Evolutionary conservation across 2,113 vertebrate species (phyloP).

Genomic region (Ahaetulla prasina): DNA sequence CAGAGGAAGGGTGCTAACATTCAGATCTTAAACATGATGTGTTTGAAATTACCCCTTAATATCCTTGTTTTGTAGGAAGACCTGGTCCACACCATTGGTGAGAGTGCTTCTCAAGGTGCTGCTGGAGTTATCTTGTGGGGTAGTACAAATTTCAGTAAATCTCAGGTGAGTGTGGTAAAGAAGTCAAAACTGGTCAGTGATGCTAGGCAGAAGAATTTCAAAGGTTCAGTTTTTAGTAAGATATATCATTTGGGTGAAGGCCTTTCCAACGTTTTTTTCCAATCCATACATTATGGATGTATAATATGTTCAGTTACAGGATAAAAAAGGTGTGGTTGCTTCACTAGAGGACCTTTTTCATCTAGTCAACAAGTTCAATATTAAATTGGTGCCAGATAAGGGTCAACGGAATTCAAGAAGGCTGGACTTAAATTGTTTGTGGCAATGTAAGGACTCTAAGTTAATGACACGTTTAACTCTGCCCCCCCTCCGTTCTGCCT

Average conservation of each 20-base stretch:
- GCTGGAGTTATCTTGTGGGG: conserved; percentile 74
- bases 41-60: not conserved
- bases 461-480: not conserved
- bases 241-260: not conserved
- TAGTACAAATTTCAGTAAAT: conserved; percentile 54
- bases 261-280: not conserved
- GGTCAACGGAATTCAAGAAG: not conserved
- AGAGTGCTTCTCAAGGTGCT: conserved; percentile 68
- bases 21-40: not conserved
- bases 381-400: not conserved
- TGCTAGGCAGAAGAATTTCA: not conserved
- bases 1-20: not conserved
- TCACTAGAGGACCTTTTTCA: not conserved
- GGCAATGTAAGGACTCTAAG: not conserved
- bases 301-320: not conserved
- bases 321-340: not conserved
- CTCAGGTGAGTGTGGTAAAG: conserved; percentile 59
- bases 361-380: not conserved
- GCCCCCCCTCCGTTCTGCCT: no score
- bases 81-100: conserved; percentile 70
- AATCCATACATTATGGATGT: not conserved
- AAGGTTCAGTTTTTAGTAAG: not conserved
- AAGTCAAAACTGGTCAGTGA: not conserved
- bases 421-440: not conserved
- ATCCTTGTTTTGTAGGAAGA: conserved; percentile 59